A percentile compares a stretch with the other conserved stretches of the same genome.
Conservation (phyloP, 2,888 invertebrate genomes). For the Calameuta filiformis region DNA sequence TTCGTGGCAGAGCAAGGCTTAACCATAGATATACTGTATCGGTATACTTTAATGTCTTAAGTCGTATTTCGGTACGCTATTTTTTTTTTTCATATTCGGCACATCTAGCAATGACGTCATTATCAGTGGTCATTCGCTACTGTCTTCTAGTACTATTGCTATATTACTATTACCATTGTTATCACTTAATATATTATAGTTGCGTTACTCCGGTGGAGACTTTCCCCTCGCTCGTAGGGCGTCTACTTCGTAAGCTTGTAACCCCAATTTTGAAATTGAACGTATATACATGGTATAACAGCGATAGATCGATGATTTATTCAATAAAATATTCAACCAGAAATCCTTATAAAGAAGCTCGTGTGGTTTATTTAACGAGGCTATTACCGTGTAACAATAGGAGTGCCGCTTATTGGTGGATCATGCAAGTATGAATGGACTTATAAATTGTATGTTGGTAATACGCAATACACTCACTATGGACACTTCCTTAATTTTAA, state of each 20-base stretch:
- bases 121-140: background rate
- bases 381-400: background rate
- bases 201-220: background rate
- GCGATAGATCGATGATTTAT: background rate
- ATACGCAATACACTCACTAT: background rate
- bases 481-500: background rate
- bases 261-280: background rate
- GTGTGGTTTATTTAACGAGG: background rate
- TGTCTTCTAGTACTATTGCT: background rate
- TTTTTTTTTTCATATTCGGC: background rate
- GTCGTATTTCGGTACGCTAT: background rate
- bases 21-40: background rate
- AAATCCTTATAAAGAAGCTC: background rate
- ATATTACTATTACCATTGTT: background rate
- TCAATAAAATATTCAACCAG: background rate
- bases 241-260: background rate
- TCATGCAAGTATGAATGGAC: slow-evolving; percentile 27
- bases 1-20: background rate
- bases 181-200: background rate
- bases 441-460: slow-evolving; percentile 1
- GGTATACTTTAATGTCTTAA: background rate
- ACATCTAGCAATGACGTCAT: background rate
- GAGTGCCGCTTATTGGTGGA: slow-evolving; percentile 17
- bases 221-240: background rate
- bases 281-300: background rate